These are phyloP conservation scores for Protosalanx chinensis DNA, from an alignment of 2,797 vertebrate species.

Conservation along the genomic window DNA sequence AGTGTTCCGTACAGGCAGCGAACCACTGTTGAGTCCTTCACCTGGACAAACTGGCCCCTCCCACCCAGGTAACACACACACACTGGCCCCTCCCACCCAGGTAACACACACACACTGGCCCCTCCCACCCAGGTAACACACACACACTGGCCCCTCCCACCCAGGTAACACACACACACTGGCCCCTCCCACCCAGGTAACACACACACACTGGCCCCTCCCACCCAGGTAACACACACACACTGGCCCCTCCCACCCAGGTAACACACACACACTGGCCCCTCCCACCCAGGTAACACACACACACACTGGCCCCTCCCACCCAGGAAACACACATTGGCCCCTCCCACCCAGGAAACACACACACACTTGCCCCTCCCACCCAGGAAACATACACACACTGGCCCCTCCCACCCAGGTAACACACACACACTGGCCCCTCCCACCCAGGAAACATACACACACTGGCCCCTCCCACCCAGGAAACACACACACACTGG, in stretches of 20 bases:
- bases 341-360: no score
- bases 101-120: slow-evolving; percentile 2
- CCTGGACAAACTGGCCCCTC: slow-evolving; percentile 46
- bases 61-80: slow-evolving; percentile 46
- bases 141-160: no score
- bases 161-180: neutral
- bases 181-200: slow-evolving; percentile 2
- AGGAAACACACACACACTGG: slow-evolving; percentile 23
- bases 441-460: slow-evolving; percentile 22
- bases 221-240: slow-evolving; percentile 17
- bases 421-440: no score
- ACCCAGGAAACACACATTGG: slow-evolving; percentile 5
- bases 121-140: slow-evolving; percentile 14
- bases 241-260: slow-evolving; percentile 14
- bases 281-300: slow-evolving; percentile 5
- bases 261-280: slow-evolving; percentile 3
- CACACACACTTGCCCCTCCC: slow-evolving; percentile 18
- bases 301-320: slow-evolving; percentile 22
- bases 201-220: no score
- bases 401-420: slow-evolving; percentile 10
- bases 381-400: slow-evolving; percentile 19
- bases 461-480: slow-evolving; percentile 11
- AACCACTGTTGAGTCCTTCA: slow-evolving; percentile 76
- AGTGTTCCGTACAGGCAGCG: slow-evolving; percentile 82
- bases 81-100: neutral